phyloP scores from a whole-genome alignment of 1,140 invertebrate species.

The Lysiphlebus fabarum region DNA sequence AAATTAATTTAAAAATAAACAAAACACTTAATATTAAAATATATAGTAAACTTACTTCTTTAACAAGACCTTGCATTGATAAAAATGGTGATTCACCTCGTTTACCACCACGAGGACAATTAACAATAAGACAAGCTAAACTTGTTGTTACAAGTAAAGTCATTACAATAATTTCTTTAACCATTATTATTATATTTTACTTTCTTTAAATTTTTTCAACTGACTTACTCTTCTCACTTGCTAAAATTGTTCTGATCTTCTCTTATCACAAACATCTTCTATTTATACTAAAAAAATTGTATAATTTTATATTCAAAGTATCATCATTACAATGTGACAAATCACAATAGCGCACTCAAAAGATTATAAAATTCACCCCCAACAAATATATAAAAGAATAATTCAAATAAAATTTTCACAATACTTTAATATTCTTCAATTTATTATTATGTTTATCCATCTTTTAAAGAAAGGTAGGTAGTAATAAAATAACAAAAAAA shows the following conservation, averaged over 20 bases:
- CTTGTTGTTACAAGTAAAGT: conserved; percentile 31
- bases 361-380: conserved; percentile 41
- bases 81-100: conserved; percentile 42
- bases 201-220: no score
- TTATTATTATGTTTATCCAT: no score
- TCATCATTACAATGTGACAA: conserved; percentile 15
- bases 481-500: no score
- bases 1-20: conserved; percentile 9
- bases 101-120: conserved; percentile 58
- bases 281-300: conserved; percentile 9
- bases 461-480: no score
- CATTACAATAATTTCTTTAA: conserved; percentile 29
- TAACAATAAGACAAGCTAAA: conserved; percentile 55
- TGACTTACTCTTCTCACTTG: no score
- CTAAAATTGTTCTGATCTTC: background rate
- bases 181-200: conserved; percentile 21
- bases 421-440: no score
- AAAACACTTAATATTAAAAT: conserved; percentile 7
- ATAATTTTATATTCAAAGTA: conserved; percentile 11
- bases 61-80: conserved; percentile 36
- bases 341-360: conserved; percentile 41
- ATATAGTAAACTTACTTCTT: conserved; percentile 37
- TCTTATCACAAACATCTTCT: conserved; percentile 5
- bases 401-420: background rate
- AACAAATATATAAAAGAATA: background rate